Base-by-base conservation (phyloP, 2,797 vertebrate species). In the Linurgus olivaceus region DNA sequence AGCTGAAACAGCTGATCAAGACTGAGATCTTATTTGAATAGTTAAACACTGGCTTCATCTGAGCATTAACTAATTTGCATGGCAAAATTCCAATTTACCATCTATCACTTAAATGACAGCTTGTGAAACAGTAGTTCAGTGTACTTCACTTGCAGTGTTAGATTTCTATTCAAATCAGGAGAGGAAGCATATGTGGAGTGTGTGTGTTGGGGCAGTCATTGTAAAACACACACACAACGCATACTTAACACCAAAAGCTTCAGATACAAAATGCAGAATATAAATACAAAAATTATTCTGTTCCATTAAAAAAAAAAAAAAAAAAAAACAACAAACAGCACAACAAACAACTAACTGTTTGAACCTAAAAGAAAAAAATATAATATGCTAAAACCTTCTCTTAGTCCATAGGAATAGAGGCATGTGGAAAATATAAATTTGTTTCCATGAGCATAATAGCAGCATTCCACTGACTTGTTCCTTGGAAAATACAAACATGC, bases 1-100 rank as follows among this genome's bases (percentile, higher is more conserved):
- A 97, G 80, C 72, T 90, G 68, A 93, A 95, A 81, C 58, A 93
- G 82, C 73, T 96, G 91, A 97, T 95, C 95, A 92, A 91, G 65
- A 96, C 74, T 75, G 55, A 83, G 66, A 81, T 76, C 70, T 90
- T 57, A 96, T 97, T 93, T 96, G 91, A 97, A 97, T 96, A 95
- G 90, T 94, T 95, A 95, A 90, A 55, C 61, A 79, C 77, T 87
- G 84, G 90, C 66, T 89, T 94, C 75, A 83, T 92, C 76, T 96
- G 63, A 94, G 81, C 93, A 96, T 94, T 93, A 97, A 95, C 93
- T 95, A 80, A 96, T 96, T 96, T 97, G 70, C 88, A 71, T 90
- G 86, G 79, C 73, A 95, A 96, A 95, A 96, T 94, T 83, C 73
- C 93, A 92, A 67, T 84, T 91, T 79, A 79, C 63, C 67, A 72